Conservation (phyloP, 2,888 invertebrate genomes). For the Apomyelois bistriatella region DNA sequence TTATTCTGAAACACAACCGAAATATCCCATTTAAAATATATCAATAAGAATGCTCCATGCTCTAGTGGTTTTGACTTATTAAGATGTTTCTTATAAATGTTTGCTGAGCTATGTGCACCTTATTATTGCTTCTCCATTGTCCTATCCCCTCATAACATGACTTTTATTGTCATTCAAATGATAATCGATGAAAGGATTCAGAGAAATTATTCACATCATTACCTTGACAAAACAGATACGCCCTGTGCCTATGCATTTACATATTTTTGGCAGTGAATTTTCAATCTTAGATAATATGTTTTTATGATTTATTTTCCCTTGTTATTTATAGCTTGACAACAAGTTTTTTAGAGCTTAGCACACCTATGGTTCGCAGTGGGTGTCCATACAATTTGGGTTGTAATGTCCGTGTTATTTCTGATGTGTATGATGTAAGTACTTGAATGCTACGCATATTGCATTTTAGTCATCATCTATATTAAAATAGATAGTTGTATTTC, state of each 20-base stretch:
- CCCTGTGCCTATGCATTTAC: slow-evolving; percentile 69
- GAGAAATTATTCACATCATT: slow-evolving; percentile 71
- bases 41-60: background rate
- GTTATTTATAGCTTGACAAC: slow-evolving; percentile 25
- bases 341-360: slow-evolving; percentile 46
- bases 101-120: slow-evolving; percentile 24
- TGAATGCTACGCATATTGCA: slow-evolving; percentile 20
- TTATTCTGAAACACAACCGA: background rate
- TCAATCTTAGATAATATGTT: slow-evolving; percentile 16
- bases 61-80: slow-evolving; percentile 6
- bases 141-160: slow-evolving; percentile 54
- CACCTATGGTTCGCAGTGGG: slow-evolving; percentile 73
- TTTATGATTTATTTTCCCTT: slow-evolving; percentile 18
- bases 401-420: slow-evolving; percentile 53
- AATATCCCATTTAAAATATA: background rate
- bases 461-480: background rate
- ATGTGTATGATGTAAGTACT: slow-evolving; percentile 22
- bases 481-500: too few species aligned
- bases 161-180: slow-evolving; percentile 75
- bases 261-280: slow-evolving; percentile 25
- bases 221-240: slow-evolving; percentile 72
- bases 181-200: slow-evolving; percentile 76
- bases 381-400: slow-evolving; percentile 55
- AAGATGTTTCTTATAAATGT: slow-evolving; percentile 19
- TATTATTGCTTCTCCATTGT: slow-evolving; percentile 45